Evolutionary conservation across 2,888 invertebrate species (phyloP), one percentile per base, ranked within the genome.

Genomic region (Lithophane ornitopus): DNA sequence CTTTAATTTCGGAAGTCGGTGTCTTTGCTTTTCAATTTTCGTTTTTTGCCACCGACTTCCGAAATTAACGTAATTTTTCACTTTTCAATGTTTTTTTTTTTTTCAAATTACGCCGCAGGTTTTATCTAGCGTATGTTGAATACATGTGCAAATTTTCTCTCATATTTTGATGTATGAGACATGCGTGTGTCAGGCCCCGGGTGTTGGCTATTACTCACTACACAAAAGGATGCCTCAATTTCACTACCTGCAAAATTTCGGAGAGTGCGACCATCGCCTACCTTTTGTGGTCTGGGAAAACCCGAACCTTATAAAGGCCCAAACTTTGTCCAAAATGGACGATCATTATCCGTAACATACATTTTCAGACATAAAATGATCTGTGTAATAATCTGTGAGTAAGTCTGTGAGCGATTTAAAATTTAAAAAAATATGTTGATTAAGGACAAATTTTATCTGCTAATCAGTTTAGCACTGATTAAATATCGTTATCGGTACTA

Each of bases 181-280:
- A 61, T 44, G 39, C 49, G 44, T 44, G 22, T 41, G 3, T 69
- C 26, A 34, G 46, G 22, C 11, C 11, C 52, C 7, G 54, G 34
- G 71, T 34, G 52, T 68, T 59, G 54, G 54, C 54, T 49, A 59
- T 82, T 62, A 75, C 59, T 63, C 34, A 71, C 34, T 14, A 52
- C 16, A 81, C 54, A 81, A 85, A 63, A 58, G 69, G 19, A 41
- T 41, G 63, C 58, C 41, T 41, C 41, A 49, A 76, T 75, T 75
- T 66, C n/a, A 14, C 28, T 56, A 54, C 14, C 70, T 81, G 59
- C 49, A 39, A 58, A 72, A 63, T 81, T 81, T 81, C 34, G 26
- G 16, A 34, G 28, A 72, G 44, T 49, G 12, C 52, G 44, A 52
- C 44, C 44, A 41, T 52, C 34, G 41, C 11, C 12, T n/a, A n/a